Evolutionary conservation across 2,888 invertebrate species (phyloP).

Genomic region (Dynastes tityus): DNA sequence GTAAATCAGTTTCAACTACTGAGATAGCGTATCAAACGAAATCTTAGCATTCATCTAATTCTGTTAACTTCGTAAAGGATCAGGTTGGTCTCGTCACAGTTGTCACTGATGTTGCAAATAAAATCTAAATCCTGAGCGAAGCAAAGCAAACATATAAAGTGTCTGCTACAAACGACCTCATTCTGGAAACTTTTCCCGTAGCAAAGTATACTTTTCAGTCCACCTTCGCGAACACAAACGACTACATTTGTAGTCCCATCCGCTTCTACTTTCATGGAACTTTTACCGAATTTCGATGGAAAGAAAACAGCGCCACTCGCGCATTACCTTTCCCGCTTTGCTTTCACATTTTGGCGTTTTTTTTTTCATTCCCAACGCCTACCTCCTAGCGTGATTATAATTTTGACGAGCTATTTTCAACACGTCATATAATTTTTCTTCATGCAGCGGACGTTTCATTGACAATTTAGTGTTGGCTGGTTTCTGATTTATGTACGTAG

Average conservation of each 20-base stretch:
- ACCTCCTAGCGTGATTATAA: constrained; percentile 33
- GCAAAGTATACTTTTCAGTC: constrained; percentile 31
- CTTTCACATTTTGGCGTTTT: constrained; percentile 21
- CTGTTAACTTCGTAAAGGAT: neutral
- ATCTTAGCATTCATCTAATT: constrained; percentile 20
- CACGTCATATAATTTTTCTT: neutral
- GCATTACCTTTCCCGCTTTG: constrained; percentile 3
- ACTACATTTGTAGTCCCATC: constrained; percentile 43
- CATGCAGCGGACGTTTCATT: constrained; percentile 15
- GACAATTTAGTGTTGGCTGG: constrained; percentile 20
- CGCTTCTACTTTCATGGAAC: constrained; percentile 37
- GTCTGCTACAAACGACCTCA: constrained; percentile 21
- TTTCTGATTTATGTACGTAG: neutral
- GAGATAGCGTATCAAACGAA: neutral
- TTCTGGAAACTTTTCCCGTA: constrained; percentile 37
- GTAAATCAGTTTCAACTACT: too few relatives aligned
- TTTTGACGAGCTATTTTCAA: constrained; percentile 24
- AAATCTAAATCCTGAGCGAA: constrained; percentile 23
- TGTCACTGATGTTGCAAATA: constrained; percentile 27
- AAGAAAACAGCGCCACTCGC: constrained; percentile 10
- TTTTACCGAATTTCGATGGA: constrained; percentile 34
- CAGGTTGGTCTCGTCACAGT: neutral
- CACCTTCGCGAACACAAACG: constrained; percentile 35
- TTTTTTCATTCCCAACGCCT: neutral
- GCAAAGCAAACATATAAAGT: constrained; percentile 36